Conservation (phyloP, 2,113 vertebrate genomes). For the Muntiacus muntjak region DNA sequence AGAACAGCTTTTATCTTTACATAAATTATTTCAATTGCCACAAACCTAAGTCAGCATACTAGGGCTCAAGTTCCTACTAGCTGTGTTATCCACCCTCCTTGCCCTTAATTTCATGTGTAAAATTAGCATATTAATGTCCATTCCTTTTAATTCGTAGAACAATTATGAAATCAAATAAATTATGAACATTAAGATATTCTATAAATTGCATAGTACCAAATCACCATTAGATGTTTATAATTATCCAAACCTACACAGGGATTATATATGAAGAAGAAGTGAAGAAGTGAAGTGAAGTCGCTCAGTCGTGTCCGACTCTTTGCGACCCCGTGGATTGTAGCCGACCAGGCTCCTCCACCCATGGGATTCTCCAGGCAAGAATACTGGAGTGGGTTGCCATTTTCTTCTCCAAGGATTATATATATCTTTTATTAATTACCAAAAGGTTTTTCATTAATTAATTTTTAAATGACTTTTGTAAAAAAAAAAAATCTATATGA, state of each 20-base stretch:
- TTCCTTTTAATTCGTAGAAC: not conserved
- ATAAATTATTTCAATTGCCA: not conserved
- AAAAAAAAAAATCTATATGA: not conserved
- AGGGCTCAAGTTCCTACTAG: not conserved
- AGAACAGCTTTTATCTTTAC: not conserved
- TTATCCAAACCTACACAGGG: not conserved
- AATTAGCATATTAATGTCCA: not conserved
- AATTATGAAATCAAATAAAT: conserved; percentile 10
- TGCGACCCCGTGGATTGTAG: too few relatives aligned
- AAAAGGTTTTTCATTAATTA: not conserved
- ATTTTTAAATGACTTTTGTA: not conserved
- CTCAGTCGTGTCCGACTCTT: too few relatives aligned
- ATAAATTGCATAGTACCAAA: not conserved
- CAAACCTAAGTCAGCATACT: not conserved
- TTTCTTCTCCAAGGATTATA: not conserved
- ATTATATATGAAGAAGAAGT: not conserved
- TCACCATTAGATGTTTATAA: not conserved
- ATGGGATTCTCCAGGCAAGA: too few relatives aligned
- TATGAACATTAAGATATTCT: not conserved
- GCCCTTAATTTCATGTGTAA: not conserved
- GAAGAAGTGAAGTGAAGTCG: too few relatives aligned
- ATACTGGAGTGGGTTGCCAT: too few relatives aligned
- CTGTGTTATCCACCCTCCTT: not conserved
- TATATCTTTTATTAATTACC: not conserved
- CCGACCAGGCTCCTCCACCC: too few relatives aligned